Evolutionary conservation across 2,113 vertebrate species (phyloP), one percentile per base, ranked within the genome.

Genomic region (Sciurus niger): DNA sequence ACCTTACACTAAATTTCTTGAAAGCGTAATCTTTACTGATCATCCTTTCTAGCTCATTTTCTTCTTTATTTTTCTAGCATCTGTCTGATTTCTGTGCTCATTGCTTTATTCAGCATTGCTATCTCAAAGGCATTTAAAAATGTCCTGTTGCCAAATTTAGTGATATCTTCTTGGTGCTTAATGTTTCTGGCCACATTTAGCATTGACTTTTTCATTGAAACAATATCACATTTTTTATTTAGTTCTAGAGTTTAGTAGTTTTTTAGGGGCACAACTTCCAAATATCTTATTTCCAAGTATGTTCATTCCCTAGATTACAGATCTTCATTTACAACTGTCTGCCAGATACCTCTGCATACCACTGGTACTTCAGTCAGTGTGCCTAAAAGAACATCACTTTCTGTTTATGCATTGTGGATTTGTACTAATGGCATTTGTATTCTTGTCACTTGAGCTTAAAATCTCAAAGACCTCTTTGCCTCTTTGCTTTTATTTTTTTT

Each of bases 61-160:
- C 40, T 40, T 17, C 34, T 82, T 83, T 70, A 13, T 74, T 82
- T 96, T 96, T 63, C 60, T 73, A 76, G 73, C 78, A 14, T 40
- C 30, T 78, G 25, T 40, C 18, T 78, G n/a, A 11, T 68, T 93
- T 80, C 25, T 83, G 1, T 91, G 83, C n/a, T 65, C 16, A 48
- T 43, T 84, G 14, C 24, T 89, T 95, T 88, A 30, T 83, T 90
- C 20, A 95, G 17, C 32, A 37, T 70, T 93, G 48, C 34, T 94
- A 20, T 89, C 20, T 80, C 28, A 86, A 73, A 92, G 28, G 30
- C 51, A 78, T 80, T 96, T 88, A 9, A 60, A 74, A 88, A 93
- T 83, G 24, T 83, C 13, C 40, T 78, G 3, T 93, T 96, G 34
- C 10, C 73, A 91, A 53, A 48, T 90, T 87, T 32, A 84, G 48